These are phyloP conservation scores for Formica exsecta DNA, from an alignment of 1,140 invertebrate genomes.

Conservation along the genomic window DNA sequence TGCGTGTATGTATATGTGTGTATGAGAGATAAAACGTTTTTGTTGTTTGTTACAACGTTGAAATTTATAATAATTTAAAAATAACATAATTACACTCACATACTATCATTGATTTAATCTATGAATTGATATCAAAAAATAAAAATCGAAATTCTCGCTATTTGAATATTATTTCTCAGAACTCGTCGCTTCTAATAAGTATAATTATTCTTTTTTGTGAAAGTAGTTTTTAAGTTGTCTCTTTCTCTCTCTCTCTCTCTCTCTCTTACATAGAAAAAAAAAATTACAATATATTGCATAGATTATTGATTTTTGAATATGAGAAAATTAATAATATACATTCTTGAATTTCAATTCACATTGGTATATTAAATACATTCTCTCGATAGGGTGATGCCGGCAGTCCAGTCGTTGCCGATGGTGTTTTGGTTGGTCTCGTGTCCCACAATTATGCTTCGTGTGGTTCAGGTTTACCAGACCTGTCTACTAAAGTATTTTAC, in stretches of 20 bases:
- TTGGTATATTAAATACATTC: constrained; percentile 48
- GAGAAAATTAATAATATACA: neutral
- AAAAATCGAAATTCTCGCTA: neutral
- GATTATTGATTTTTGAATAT: neutral
- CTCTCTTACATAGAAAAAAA: neutral
- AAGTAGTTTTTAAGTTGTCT: neutral
- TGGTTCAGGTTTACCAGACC: constrained; percentile 88
- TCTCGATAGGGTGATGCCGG: constrained; percentile 87
- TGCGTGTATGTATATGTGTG: no score
- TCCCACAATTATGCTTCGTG: constrained; percentile 85
- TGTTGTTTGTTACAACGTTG: neutral
- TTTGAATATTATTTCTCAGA: neutral
- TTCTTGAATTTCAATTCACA: no score
- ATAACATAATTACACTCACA: neutral
- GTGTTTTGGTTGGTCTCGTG: constrained; percentile 88
- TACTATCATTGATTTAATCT: neutral
- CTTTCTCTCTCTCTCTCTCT: no score
- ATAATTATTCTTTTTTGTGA: neutral
- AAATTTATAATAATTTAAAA: neutral
- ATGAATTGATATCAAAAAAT: neutral
- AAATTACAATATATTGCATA: neutral
- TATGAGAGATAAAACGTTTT: neutral
- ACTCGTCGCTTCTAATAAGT: neutral
- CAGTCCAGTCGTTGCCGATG: constrained; percentile 86
- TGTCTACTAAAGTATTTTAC: constrained; percentile 87